Evolutionary conservation across 92 coral and sea anemone species (phyloP).

Genomic region (Diadumene lineata): DNA sequence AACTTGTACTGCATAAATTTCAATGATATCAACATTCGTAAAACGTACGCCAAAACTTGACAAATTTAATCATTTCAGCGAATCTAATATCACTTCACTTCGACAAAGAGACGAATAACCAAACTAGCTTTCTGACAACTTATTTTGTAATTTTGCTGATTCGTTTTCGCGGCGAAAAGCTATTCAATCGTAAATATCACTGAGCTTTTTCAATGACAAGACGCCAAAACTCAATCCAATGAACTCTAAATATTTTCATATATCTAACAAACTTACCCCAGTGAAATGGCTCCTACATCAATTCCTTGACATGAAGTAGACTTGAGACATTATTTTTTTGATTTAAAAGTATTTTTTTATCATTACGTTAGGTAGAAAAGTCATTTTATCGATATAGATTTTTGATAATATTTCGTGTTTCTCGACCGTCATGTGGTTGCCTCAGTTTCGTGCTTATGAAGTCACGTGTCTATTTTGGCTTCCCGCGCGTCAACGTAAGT

Average conservation of each 20-base stretch:
- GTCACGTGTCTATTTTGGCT: constrained; percentile 22
- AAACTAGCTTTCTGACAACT: background rate
- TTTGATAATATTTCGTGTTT: constrained; percentile 7
- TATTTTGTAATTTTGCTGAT: background rate
- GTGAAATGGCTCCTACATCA: background rate
- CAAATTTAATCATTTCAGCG: background rate
- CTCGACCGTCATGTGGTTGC: constrained; percentile 27
- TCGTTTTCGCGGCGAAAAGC: background rate
- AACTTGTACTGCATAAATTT: background rate
- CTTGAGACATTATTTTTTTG: background rate
- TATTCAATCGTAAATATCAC: constrained; percentile 19
- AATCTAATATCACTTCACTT: background rate
- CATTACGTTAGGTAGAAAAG: background rate
- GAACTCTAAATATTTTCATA: background rate
- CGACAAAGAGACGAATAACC: background rate
- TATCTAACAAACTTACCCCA: constrained; percentile 9
- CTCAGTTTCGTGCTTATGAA: constrained; percentile 32
- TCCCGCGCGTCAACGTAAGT: constrained; percentile 24
- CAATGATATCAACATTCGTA: background rate
- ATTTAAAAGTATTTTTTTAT: background rate
- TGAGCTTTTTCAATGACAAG: constrained; percentile 14
- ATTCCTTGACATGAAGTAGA: background rate
- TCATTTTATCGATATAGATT: background rate
- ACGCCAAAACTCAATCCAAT: background rate
- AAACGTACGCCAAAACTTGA: background rate